Evolutionary conservation across 1,140 invertebrate species (phyloP).

Genomic region (Cepaea nemoralis): DNA sequence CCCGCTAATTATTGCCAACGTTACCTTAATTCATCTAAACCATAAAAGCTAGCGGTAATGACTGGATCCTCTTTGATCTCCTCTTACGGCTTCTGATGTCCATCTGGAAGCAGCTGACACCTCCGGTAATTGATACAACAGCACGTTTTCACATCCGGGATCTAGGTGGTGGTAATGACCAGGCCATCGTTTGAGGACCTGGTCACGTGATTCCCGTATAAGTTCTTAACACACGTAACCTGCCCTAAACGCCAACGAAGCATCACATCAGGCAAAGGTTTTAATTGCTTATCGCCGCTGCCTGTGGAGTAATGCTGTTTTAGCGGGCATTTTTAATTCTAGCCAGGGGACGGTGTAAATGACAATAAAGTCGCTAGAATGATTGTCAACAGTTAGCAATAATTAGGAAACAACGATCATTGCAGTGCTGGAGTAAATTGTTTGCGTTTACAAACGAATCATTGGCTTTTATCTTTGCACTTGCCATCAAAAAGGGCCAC

Average conservation of each 20-base stretch:
- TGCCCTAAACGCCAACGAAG: no score
- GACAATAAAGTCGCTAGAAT: no score
- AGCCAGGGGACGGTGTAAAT: no score
- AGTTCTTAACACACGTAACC: no score
- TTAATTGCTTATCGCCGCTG: neutral
- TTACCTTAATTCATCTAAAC: neutral
- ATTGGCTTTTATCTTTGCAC: no score
- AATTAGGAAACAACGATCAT: no score
- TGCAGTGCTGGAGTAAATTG: no score
- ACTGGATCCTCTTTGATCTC: neutral
- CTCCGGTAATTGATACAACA: neutral
- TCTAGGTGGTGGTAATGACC: neutral
- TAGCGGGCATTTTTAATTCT: neutral
- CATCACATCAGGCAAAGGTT: no score
- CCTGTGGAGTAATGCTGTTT: neutral
- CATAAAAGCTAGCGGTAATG: neutral
- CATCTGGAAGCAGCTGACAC: neutral
- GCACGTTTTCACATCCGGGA: neutral
- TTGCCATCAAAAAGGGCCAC: no score
- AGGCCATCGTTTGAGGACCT: neutral
- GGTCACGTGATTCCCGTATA: neutral
- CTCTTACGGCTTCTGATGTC: neutral
- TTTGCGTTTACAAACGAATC: no score
- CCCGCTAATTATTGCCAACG: neutral
- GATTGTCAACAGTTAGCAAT: no score